Percentiles rank a stretch among this genome's conserved stretches.
phyloP scores from a whole-genome alignment of 2,888 invertebrate species.

The Empis livida region DNA sequence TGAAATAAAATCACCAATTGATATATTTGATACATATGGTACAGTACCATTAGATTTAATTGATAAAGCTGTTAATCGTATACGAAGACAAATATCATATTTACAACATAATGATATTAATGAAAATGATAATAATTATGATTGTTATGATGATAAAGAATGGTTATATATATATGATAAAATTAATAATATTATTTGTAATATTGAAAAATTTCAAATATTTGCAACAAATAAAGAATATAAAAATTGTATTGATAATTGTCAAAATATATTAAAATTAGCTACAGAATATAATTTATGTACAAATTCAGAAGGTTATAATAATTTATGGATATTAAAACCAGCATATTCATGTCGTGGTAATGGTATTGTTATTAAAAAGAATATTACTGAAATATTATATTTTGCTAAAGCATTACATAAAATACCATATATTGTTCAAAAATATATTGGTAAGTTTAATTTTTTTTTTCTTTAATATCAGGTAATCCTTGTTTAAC shows the following conservation, averaged over 20 bases:
- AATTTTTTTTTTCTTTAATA: neutral
- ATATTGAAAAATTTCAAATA: neutral
- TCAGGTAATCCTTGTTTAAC: neutral
- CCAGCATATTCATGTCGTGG: constrained; percentile 61
- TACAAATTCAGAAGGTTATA: constrained; percentile 54
- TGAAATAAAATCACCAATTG: too few relatives aligned
- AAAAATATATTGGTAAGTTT: neutral
- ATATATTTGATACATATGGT: constrained; percentile 37
- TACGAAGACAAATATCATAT: constrained; percentile 38
- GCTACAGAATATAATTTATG: constrained; percentile 46
- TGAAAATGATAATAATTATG: neutral
- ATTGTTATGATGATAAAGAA: neutral
- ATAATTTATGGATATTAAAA: constrained; percentile 77
- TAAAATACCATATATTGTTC: neutral
- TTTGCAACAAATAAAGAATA: neutral
- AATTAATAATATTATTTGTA: neutral
- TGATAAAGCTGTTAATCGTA: constrained; percentile 57
- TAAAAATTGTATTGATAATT: neutral
- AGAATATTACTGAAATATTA: neutral
- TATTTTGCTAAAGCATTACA: neutral
- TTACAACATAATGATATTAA: neutral
- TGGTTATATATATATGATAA: neutral
- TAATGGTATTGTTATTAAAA: neutral
- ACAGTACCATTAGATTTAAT: constrained; percentile 43
- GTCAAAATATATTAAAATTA: neutral